Conservation (phyloP, 1,140 invertebrate genomes). For the Callitettix versicolor region DNA sequence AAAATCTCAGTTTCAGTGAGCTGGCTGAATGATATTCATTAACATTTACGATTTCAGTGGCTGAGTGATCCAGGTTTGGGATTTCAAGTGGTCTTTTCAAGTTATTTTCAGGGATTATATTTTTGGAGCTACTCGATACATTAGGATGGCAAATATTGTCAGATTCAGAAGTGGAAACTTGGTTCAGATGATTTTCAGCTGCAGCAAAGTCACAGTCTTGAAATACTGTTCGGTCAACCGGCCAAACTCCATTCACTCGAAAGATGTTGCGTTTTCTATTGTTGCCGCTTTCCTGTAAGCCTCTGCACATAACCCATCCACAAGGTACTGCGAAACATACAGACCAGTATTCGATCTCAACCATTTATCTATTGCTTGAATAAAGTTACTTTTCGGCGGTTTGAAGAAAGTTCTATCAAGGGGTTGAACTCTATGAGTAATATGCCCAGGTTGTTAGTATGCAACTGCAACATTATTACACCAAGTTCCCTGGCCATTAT, state of each 20-base stretch:
- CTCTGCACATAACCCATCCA: not conserved
- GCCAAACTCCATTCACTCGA: too few species aligned
- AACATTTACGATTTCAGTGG: not conserved
- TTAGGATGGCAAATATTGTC: not conserved
- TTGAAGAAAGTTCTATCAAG: slow-evolving; percentile 1
- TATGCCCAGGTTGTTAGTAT: not conserved
- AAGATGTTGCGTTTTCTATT: too few species aligned
- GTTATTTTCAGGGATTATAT: not conserved
- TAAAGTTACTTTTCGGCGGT: not conserved
- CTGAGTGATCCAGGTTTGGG: not conserved
- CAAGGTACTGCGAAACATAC: not conserved
- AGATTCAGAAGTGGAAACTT: not conserved
- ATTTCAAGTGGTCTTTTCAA: not conserved
- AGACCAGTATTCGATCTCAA: not conserved
- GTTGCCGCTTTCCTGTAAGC: too few species aligned
- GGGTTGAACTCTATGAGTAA: not conserved
- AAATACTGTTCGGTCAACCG: not conserved
- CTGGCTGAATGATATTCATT: too few species aligned
- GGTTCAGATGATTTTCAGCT: not conserved
- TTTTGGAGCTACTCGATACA: not conserved
- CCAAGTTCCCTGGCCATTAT: slow-evolving; percentile 19
- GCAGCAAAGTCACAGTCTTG: not conserved
- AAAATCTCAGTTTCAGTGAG: not conserved
- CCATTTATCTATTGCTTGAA: not conserved
- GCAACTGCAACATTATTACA: slow-evolving; percentile 17